Conservation (phyloP, 2,888 invertebrate species). For the Eumacrocentrus americanus region DNA sequence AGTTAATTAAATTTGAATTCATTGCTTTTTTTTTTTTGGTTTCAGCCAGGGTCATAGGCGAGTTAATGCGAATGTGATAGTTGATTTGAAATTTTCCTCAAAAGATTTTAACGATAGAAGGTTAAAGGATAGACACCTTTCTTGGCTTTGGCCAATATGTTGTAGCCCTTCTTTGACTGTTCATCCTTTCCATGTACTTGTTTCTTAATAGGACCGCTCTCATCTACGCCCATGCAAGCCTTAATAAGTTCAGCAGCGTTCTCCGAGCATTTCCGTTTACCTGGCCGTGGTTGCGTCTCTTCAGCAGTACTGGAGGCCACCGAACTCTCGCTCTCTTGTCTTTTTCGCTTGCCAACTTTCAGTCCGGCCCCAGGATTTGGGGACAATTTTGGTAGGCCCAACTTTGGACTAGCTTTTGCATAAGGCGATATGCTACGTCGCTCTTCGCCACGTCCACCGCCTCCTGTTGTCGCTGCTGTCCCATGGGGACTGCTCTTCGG, state of each 20-base stretch:
- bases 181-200: conserved; percentile 60
- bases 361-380: conserved; percentile 41
- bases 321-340: conserved; percentile 81
- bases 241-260: conserved; percentile 68
- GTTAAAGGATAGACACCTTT: too few species aligned
- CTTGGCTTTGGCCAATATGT: conserved; percentile 57
- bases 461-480: conserved; percentile 31
- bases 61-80: too few species aligned
- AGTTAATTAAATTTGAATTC: too few species aligned
- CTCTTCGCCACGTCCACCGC: conserved; percentile 43
- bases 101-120: too few species aligned
- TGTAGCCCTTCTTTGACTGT: conserved; percentile 58
- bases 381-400: conserved; percentile 42
- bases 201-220: conserved; percentile 59
- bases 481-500: conserved; percentile 58
- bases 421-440: conserved; percentile 60
- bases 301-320: conserved; percentile 72
- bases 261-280: conserved; percentile 69
- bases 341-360: conserved; percentile 69
- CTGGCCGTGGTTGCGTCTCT: conserved; percentile 63
- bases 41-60: too few species aligned
- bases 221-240: conserved; percentile 65
- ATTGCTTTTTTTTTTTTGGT: too few species aligned
- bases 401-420: conserved; percentile 61
- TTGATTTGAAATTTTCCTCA: too few species aligned